Percentiles rank a stretch among this genome's conserved stretches.
phyloP scores from a whole-genome alignment of 92 coral and sea anemone genomes.

The Heteractis magnifica region DNA sequence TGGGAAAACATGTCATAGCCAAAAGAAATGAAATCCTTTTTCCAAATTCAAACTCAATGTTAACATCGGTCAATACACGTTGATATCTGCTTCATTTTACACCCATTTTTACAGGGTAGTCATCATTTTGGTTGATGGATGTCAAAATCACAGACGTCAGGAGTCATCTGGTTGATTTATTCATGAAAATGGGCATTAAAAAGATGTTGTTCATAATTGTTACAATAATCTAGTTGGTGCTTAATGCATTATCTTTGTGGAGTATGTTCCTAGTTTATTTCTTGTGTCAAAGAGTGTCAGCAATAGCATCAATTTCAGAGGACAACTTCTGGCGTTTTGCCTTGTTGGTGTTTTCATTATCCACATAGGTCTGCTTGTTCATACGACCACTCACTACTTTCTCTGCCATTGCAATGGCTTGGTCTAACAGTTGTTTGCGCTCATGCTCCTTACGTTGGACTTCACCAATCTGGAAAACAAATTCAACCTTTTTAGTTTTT shows the following conservation, averaged over 20 bases:
- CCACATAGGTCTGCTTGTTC: constrained; percentile 90
- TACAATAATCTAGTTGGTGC: constrained; percentile 14
- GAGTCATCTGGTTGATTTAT: too few relatives aligned
- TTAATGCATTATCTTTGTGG: not conserved
- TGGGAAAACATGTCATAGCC: too few relatives aligned
- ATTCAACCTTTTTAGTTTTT: not conserved
- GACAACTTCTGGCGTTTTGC: constrained; percentile 84
- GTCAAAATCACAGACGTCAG: too few relatives aligned
- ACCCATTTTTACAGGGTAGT: too few relatives aligned
- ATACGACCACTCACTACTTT: constrained; percentile 89
- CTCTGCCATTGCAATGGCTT: constrained; percentile 89
- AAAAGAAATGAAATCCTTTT: too few relatives aligned
- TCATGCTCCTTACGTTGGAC: constrained; percentile 95
- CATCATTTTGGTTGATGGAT: too few relatives aligned
- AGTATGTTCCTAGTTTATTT: constrained; percentile 19
- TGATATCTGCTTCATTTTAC: too few relatives aligned
- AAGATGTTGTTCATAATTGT: not conserved
- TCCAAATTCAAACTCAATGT: too few relatives aligned
- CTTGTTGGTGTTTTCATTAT: constrained; percentile 73
- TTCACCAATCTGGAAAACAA: constrained; percentile 66
- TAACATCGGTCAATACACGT: too few relatives aligned
- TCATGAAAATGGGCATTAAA: not conserved
- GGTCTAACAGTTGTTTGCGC: constrained; percentile 82
- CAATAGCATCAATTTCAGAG: constrained; percentile 81
- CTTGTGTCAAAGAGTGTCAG: constrained; percentile 54